Percentiles rank a stretch among this genome's conserved stretches.
Evolutionary conservation across 2,797 vertebrate genomes (phyloP).

Genomic region (Gouania willdenowi): DNA sequence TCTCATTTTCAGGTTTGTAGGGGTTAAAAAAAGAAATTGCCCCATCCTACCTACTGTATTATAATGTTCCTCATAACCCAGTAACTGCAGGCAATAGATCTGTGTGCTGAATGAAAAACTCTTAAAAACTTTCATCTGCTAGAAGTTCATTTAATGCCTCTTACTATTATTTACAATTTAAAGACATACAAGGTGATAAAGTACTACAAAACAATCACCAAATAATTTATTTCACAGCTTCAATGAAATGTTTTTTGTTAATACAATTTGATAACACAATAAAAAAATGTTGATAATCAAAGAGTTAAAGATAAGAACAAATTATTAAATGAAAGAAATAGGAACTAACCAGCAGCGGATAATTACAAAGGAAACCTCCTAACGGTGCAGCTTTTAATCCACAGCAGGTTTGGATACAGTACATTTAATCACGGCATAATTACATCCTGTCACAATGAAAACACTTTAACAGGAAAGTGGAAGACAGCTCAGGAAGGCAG

Average conservation of each 20-base stretch:
- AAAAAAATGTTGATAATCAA: slow-evolving; percentile 37
- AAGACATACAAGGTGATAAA: slow-evolving; percentile 40
- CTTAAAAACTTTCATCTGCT: slow-evolving; percentile 39
- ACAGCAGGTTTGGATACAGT: slow-evolving; percentile 48
- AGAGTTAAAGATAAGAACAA: slow-evolving; percentile 11
- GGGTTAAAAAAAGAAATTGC: too few relatives aligned
- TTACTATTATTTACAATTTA: slow-evolving; percentile 25
- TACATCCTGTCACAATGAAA: slow-evolving; percentile 69
- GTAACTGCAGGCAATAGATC: slow-evolving; percentile 19
- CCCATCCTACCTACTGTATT: too few relatives aligned
- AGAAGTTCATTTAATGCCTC: slow-evolving; percentile 26
- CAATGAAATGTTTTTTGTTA: slow-evolving; percentile 43
- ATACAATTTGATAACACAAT: slow-evolving; percentile 48
- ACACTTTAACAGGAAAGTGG: slow-evolving; percentile 58
- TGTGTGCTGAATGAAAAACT: slow-evolving; percentile 49
- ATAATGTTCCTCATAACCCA: too few relatives aligned
- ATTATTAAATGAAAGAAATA: too few relatives aligned
- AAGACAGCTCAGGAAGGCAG: slow-evolving; percentile 41
- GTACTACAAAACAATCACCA: slow-evolving; percentile 22
- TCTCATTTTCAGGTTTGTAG: too few relatives aligned
- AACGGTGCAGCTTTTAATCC: slow-evolving; percentile 48
- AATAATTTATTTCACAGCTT: slow-evolving; percentile 17
- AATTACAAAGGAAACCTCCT: slow-evolving; percentile 49
- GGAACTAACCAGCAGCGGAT: slow-evolving; percentile 34
- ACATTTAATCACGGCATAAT: slow-evolving; percentile 70